Evolutionary conservation across 2,797 vertebrate species (phyloP), one percentile per base, ranked within the genome.

Genomic region (Falco biarmicus): DNA sequence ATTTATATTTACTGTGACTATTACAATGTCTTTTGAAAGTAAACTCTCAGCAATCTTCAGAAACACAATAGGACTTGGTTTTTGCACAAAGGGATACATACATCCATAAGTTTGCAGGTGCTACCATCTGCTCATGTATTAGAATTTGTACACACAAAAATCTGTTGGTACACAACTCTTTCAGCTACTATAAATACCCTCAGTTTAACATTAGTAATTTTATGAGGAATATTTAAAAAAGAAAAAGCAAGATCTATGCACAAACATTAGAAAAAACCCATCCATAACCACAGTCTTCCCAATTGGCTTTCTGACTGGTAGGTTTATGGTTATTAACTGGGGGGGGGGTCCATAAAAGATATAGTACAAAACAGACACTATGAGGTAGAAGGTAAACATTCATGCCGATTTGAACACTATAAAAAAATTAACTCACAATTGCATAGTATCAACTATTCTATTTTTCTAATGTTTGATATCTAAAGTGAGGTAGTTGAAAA

Each of bases 11-110:
- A 71, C 34, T 51, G 78, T 11, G 86, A 63, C 64, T 83, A 41
- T 41, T 66, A 25, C 1, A 22, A 29, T 3, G 34, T 2, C 28
- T 70, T 92, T 89, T 91, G 71, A 84, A 85, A 89, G 50, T 20
- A 68, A 96, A 70, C 34, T 92, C 81, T 80, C 89, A 68, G 69
- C 75, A 76, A 32, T 87, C 78, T 85, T 80, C 32, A 71, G 89
- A 50, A 96, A 77, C 70, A 84, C 60, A 74, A 39, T 5, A 68
- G 59, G 74, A 39, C 65, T 39, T 31, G 54, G 13, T 17, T 75
- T 91, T 82, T 87, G 81, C 78, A 80, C 61, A 47, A 15, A 85
- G 68, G 53, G 56, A 87, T 37, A 3, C 15, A 10, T 43, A 73
- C 47, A 71, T 54, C 87, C 87, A 53, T 25, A 96, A 80, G 53